phyloP scores from a whole-genome alignment of 2,888 invertebrate genomes.

The Leucozona laternaria region DNA sequence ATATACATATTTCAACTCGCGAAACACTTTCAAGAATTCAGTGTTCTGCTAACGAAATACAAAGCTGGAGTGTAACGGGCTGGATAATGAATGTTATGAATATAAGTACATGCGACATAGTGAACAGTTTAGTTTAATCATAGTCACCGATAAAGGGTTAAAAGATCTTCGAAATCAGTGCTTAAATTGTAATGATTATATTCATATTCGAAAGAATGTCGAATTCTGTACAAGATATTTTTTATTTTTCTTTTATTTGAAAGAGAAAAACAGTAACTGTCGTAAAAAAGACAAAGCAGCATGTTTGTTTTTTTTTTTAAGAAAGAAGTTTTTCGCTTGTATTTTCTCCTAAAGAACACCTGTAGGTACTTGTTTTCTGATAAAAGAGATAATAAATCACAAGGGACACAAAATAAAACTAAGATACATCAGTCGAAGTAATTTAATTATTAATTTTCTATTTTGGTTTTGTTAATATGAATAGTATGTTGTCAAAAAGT shows the following conservation, averaged over 20 bases:
- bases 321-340: background rate
- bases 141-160: no score
- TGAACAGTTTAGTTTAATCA: no score
- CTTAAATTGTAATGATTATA: no score
- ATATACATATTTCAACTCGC: no score
- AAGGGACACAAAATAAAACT: constrained; percentile 58
- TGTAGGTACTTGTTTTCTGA: background rate
- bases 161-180: no score
- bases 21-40: no score
- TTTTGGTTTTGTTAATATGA: constrained; percentile 72
- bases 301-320: background rate
- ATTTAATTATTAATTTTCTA: constrained; percentile 74
- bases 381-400: background rate
- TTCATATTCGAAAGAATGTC: background rate
- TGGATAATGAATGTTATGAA: no score
- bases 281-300: background rate
- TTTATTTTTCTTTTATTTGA: background rate
- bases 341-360: background rate
- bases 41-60: no score
- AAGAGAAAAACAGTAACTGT: background rate
- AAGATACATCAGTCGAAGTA: constrained; percentile 73
- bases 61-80: no score
- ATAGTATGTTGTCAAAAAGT: constrained; percentile 71
- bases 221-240: background rate
- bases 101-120: no score